These are phyloP conservation scores for Phaethornis superciliosus DNA, from an alignment of 2,113 vertebrate genomes.

Conservation along the genomic window DNA sequence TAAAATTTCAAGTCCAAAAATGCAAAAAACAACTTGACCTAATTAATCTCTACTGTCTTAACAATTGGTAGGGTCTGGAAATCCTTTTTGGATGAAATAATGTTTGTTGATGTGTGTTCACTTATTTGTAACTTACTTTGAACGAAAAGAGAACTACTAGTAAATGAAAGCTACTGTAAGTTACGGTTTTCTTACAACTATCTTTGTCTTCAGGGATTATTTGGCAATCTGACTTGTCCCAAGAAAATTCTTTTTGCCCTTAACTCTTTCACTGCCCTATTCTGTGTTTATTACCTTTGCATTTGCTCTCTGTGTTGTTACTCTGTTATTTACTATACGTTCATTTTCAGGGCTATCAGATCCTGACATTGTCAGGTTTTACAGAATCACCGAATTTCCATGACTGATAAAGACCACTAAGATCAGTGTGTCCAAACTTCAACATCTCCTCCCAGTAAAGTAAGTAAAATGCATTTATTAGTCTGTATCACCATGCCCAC, in stretches of 20 bases:
- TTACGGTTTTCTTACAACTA: not conserved
- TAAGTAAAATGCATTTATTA: no score
- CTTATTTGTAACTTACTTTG: not conserved
- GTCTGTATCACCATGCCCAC: no score
- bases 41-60: not conserved
- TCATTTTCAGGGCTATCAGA: not conserved
- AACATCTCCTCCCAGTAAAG: no score
- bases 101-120: not conserved
- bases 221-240: not conserved
- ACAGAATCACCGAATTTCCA: no score
- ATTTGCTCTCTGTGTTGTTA: not conserved
- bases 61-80: fast-evolving
- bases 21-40: not conserved
- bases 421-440: no score
- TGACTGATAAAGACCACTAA: no score
- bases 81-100: not conserved
- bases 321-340: not conserved
- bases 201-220: not conserved
- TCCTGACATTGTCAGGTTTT: not conserved
- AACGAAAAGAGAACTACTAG: not conserved
- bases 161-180: not conserved
- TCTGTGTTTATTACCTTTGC: not conserved
- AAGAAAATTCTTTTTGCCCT: not conserved
- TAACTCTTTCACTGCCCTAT: not conserved
- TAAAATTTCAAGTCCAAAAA: not conserved